Conservation (phyloP, 2,113 vertebrate species). For the Dasyornis broadbenti region DNA sequence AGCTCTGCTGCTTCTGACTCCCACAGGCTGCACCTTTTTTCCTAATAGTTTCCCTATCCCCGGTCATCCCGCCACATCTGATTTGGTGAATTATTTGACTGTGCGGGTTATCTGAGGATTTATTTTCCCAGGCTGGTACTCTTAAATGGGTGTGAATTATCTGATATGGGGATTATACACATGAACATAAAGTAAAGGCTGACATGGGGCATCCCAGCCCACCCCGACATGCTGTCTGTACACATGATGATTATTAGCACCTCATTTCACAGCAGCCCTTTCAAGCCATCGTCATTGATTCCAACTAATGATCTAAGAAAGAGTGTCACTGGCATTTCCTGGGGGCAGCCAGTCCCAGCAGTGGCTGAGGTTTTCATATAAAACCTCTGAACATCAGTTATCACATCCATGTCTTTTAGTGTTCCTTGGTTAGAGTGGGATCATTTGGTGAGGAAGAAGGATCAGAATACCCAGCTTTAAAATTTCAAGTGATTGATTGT, state of each 20-base stretch:
- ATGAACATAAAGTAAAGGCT: constrained; percentile 3
- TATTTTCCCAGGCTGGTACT: constrained; percentile 28
- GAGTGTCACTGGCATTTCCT: not conserved
- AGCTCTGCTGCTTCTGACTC: not conserved
- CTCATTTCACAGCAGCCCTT: not conserved
- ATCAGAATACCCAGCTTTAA: not conserved
- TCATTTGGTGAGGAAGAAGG: not conserved
- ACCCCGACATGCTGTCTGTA: not conserved
- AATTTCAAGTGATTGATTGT: not conserved
- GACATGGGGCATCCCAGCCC: not conserved
- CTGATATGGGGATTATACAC: constrained; percentile 47
- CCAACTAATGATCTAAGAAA: constrained; percentile 3
- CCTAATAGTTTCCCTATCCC: not conserved
- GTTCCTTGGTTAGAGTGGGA: not conserved
- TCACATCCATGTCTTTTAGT: not conserved
- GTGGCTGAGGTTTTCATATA: not conserved
- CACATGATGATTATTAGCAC: not conserved
- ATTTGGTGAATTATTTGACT: constrained; percentile 35
- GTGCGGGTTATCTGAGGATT: constrained; percentile 28
- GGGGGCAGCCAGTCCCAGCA: not conserved
- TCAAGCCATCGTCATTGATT: not conserved
- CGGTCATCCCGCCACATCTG: not conserved
- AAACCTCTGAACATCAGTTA: not conserved
- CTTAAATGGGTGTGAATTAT: constrained; percentile 53
- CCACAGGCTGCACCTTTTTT: not conserved